Conservation (phyloP, 2,797 vertebrate species). For the Amblyopsis hoosieri region DNA sequence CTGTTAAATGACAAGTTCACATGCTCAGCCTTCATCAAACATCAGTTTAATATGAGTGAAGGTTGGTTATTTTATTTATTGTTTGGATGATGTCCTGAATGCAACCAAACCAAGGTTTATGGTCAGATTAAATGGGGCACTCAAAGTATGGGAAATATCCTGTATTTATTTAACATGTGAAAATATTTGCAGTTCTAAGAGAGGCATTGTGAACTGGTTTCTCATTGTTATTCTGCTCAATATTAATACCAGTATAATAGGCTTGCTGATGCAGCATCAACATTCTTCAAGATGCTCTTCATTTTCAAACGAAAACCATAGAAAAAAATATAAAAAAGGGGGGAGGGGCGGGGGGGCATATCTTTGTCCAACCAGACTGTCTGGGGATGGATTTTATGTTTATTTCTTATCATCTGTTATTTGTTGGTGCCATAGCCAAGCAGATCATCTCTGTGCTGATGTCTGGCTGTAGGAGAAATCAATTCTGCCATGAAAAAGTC, state of each 20-base stretch:
- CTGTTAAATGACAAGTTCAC: too few species aligned
- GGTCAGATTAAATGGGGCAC: background rate
- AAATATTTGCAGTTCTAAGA: constrained; percentile 4
- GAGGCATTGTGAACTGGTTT: background rate
- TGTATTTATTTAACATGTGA: constrained; percentile 7
- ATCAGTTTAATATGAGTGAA: too few species aligned
- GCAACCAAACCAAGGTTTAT: background rate
- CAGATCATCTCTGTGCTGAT: constrained; percentile 36
- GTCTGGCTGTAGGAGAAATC: constrained; percentile 57
- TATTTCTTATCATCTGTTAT: constrained; percentile 57
- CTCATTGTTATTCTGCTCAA: constrained; percentile 2
- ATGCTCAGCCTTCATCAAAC: too few species aligned
- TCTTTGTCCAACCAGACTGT: constrained; percentile 36
- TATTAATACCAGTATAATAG: constrained; percentile 23
- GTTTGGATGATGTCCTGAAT: too few species aligned
- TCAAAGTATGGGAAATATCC: background rate
- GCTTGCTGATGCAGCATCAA: constrained; percentile 38
- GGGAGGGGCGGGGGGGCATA: constrained; percentile 33
- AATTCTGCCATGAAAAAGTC: constrained; percentile 51
- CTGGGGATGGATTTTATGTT: constrained; percentile 52
- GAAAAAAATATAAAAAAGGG: constrained; percentile 22
- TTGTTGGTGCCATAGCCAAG: constrained; percentile 33
- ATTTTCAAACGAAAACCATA: constrained; percentile 57
- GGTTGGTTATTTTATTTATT: too few species aligned
- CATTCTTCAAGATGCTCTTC: constrained; percentile 56